A percentile compares a stretch with the other conserved stretches of the same genome.
Conservation (phyloP, 2,113 vertebrate species). For the Psephotus haematonotus region DNA sequence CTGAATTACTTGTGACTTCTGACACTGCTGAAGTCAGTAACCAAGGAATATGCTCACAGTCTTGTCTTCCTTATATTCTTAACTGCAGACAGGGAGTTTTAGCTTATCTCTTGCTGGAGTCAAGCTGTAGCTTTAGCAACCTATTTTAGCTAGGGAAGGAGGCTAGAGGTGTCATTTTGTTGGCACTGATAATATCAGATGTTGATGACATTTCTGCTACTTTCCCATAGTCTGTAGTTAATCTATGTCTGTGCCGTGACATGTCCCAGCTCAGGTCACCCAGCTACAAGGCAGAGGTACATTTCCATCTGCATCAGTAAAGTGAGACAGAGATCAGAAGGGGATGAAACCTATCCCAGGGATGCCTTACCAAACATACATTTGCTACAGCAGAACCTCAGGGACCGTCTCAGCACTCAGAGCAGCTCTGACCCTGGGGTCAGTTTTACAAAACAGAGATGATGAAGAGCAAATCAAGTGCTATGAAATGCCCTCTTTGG, state of each 20-base stretch:
- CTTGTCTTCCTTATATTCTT: not conserved
- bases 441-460: not conserved
- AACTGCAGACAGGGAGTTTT: not conserved
- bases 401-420: not conserved
- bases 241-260: rapidly evolving
- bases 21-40: not conserved
- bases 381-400: not conserved
- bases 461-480: not conserved
- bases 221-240: not conserved
- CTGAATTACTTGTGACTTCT: not conserved
- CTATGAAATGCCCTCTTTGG: not conserved
- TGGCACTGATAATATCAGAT: not conserved
- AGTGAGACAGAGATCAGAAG: not conserved
- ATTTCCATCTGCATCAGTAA: not conserved
- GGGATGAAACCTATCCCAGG: not conserved
- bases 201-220: not conserved
- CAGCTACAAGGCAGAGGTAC: not conserved
- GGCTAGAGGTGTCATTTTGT: not conserved
- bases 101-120: not conserved
- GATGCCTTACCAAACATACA: not conserved
- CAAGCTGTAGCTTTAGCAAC: not conserved
- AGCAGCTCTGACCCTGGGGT: not conserved
- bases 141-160: not conserved
- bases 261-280: not conserved
- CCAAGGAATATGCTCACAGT: not conserved